Percentiles rank a stretch among this genome's conserved stretches.
Evolutionary conservation across 2,888 invertebrate genomes (phyloP).

Genomic region (Steinernema carpocapsae): DNA sequence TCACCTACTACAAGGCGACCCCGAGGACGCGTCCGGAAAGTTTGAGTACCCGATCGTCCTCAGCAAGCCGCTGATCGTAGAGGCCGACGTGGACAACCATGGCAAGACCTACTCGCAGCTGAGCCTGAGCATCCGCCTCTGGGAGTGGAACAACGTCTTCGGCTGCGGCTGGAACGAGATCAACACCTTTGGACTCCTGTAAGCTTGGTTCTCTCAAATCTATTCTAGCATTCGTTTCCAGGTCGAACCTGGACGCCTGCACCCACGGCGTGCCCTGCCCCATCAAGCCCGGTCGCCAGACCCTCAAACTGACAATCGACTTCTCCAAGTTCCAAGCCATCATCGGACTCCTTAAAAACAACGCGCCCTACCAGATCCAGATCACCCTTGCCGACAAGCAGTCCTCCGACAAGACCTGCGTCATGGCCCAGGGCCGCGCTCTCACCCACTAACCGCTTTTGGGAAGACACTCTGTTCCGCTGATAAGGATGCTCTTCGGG

Average conservation of each 20-base stretch:
- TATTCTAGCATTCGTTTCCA: neutral
- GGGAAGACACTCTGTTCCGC: too few relatives aligned
- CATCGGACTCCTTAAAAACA: slow-evolving; percentile 9
- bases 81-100: slow-evolving; percentile 47
- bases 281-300: slow-evolving; percentile 13
- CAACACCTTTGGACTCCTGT: slow-evolving; percentile 46
- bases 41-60: slow-evolving; percentile 51
- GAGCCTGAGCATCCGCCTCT: slow-evolving; percentile 47
- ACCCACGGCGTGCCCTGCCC: neutral
- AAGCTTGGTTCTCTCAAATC: slow-evolving; percentile 14
- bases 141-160: slow-evolving; percentile 38
- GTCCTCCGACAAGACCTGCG: slow-evolving; percentile 14
- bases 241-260: neutral
- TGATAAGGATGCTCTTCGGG: too few relatives aligned
- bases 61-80: slow-evolving; percentile 47
- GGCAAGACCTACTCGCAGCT: slow-evolving; percentile 43
- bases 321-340: slow-evolving; percentile 10
- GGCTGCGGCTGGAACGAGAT: slow-evolving; percentile 43
- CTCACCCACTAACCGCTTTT: slow-evolving; percentile 1
- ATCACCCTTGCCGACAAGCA: slow-evolving; percentile 5
- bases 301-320: slow-evolving; percentile 6
- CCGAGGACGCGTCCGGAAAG: too few relatives aligned
- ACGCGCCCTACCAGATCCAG: slow-evolving; percentile 25
- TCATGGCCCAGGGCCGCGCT: slow-evolving; percentile 22
- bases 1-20: too few relatives aligned